Evolutionary conservation across 2,888 invertebrate genomes (phyloP), one percentile per base, ranked within the genome.

Genomic region (Heliconius charithonia): DNA sequence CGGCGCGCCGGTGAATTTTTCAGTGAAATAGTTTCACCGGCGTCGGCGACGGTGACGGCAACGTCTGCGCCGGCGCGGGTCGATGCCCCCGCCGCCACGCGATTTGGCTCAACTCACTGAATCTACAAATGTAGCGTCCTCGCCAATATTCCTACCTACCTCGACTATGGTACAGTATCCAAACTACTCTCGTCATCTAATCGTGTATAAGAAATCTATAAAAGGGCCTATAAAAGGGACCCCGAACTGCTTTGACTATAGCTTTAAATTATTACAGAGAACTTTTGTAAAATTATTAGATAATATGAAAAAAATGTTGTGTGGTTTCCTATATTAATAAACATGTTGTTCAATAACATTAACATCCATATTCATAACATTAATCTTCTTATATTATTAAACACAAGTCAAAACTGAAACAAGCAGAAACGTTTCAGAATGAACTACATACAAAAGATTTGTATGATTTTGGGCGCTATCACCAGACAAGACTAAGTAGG

Each of bases 11-110:
- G 85, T 88, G 87, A 90, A 93, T 91, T 93, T 94, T 94, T 94
- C 94, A 94, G 94, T 91, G 91, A 93, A 94, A 94, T 93, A 93
- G 92, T 94, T 93, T 92, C 91, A 91, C 90, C 87, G 89, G 88
- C 89, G 89, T 87, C 88, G 89, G 78, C 75, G 78, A 84, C 87
- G 89, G 89, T 91, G 93, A 91, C 92, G 95, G 93, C 93, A 91
- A 90, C 92, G 95, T 92, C 95, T 93, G 94, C 90, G 94, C 91
- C 84, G 85, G 85, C 83, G 87, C 88, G 88, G 90, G 95, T 95
- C 95, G 93, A 90, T 91, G 93, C 94, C 92, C 94, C 91, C 89
- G 89, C 84, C 84, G 87, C 89, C 92, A 91, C 91, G 93, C 93
- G 90, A 91, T 92, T 92, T 90, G 91, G 91, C 92, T 89, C 89